A percentile compares a stretch with the other conserved stretches of the same genome.
These are phyloP conservation scores for Eulemur rubriventer DNA, from an alignment of 2,797 vertebrate species.

Conservation along the genomic window DNA sequence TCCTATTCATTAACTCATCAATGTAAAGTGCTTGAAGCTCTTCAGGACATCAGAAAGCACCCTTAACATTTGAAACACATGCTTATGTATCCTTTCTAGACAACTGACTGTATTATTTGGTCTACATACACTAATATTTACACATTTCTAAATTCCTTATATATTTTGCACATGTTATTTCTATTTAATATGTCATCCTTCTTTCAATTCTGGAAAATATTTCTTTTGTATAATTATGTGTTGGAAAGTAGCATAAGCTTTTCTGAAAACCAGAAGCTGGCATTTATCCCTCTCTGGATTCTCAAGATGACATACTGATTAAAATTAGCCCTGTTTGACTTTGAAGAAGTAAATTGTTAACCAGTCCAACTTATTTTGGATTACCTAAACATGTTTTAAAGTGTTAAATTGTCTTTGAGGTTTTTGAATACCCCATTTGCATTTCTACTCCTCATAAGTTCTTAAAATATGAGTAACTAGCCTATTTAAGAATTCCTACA, in stretches of 20 bases:
- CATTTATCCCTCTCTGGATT: neutral
- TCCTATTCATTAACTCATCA: neutral
- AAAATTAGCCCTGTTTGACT: neutral
- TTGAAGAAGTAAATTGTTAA: neutral
- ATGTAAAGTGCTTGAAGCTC: neutral
- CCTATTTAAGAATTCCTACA: neutral
- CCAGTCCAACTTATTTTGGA: neutral
- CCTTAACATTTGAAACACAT: neutral
- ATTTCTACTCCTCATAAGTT: neutral
- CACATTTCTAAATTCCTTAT: neutral
- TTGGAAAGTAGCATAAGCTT: neutral
- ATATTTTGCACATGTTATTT: neutral
- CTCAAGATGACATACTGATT: neutral
- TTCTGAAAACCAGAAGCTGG: neutral
- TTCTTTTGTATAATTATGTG: neutral
- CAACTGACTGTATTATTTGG: neutral
- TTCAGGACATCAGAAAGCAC: neutral
- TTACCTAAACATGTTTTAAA: neutral
- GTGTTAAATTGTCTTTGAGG: neutral
- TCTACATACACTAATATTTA: neutral
- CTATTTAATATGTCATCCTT: neutral
- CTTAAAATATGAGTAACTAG: neutral
- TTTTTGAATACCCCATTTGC: neutral
- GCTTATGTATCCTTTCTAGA: neutral
- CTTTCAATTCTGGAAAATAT: neutral